These are phyloP conservation scores for Pollenia labialis DNA, from an alignment of 2,888 invertebrate species.

Conservation along the genomic window DNA sequence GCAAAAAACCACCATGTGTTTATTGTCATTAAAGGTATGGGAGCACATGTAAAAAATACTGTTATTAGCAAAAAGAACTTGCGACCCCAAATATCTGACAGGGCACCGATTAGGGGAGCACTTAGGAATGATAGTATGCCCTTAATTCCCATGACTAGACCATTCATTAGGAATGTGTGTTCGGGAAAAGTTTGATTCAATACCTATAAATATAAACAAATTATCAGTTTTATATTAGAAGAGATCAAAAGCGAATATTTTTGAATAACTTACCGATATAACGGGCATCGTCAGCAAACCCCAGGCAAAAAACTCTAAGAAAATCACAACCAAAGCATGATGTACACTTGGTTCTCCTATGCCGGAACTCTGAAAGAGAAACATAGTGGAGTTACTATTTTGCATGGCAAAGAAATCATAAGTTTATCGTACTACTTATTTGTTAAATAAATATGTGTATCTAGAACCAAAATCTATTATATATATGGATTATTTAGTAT, in stretches of 20 bases:
- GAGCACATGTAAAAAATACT: constrained; percentile 99
- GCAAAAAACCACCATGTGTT: constrained; percentile 99
- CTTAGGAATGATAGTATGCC: constrained; percentile 98
- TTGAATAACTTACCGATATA: constrained; percentile 86
- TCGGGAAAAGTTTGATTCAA: constrained; percentile 99
- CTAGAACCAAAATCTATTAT: neutral
- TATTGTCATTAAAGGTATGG: constrained; percentile 99
- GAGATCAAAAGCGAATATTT: neutral
- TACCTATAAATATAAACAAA: constrained; percentile 84
- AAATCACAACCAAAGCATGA: constrained; percentile 99
- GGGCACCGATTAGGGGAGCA: constrained; percentile 98
- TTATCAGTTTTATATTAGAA: neutral
- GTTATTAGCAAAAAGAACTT: constrained; percentile 99
- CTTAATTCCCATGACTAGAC: constrained; percentile 99
- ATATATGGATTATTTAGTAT: no score
- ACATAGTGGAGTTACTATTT: constrained; percentile 71
- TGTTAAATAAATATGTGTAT: neutral
- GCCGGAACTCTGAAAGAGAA: constrained; percentile 89
- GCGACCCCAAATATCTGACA: constrained; percentile 99
- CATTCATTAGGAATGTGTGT: constrained; percentile 99
- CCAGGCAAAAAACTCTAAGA: constrained; percentile 99
- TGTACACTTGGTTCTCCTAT: constrained; percentile 98
- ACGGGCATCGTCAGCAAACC: constrained; percentile 99
- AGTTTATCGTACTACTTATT: neutral
- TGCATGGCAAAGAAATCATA: constrained; percentile 25